phyloP scores from a whole-genome alignment of 2,113 vertebrate genomes.

The Nicator chloris region DNA sequence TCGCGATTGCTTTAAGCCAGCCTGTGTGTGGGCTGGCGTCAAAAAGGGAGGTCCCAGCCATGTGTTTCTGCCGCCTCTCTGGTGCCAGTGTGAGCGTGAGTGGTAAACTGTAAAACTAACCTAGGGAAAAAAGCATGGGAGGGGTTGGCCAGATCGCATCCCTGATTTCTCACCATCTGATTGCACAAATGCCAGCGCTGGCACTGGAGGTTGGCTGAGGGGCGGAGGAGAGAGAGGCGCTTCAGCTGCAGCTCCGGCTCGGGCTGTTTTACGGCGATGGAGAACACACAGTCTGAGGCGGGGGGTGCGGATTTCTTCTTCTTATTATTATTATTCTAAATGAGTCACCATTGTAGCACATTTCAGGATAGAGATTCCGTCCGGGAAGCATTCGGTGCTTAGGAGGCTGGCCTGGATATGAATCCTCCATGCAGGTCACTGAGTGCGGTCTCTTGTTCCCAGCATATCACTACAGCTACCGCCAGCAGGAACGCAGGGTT shows the following conservation, averaged over 20 bases:
- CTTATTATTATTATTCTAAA: background rate
- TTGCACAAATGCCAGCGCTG: background rate
- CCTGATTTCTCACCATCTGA: constrained; percentile 15
- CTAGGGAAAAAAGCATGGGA: background rate
- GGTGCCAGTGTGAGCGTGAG: background rate
- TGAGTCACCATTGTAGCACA: background rate
- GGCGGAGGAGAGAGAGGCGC: background rate
- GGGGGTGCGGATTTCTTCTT: background rate
- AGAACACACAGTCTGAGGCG: rapidly evolving
- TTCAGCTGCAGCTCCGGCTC: background rate
- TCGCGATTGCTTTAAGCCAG: background rate
- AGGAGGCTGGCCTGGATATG: background rate
- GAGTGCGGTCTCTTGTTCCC: background rate
- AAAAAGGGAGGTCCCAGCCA: background rate
- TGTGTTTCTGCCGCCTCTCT: constrained; percentile 25
- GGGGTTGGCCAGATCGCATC: constrained; percentile 13
- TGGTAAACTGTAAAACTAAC: constrained; percentile 4
- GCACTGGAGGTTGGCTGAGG: background rate
- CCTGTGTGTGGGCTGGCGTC: constrained; percentile 41
- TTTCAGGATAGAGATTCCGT: background rate
- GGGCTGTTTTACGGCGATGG: background rate
- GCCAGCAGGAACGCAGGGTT: background rate
- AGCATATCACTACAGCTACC: background rate
- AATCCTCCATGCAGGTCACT: background rate
- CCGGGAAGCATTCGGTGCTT: background rate